phyloP scores from a whole-genome alignment of 2,797 vertebrate species.

The Rhodeus uyekii region DNA sequence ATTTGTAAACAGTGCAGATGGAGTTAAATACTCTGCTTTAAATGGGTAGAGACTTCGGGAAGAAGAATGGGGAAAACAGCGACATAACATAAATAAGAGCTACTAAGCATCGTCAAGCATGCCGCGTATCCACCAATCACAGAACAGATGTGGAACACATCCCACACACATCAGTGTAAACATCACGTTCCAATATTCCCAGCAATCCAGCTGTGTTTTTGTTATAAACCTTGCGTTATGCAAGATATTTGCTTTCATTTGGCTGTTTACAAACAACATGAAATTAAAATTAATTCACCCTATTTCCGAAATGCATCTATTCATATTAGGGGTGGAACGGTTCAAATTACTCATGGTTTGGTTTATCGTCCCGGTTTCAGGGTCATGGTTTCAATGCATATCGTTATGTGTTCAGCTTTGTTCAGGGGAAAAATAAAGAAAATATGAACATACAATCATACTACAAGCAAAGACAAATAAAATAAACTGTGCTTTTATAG shows the following conservation, averaged over 20 bases:
- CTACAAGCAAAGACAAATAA: no score
- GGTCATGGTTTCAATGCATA: no score
- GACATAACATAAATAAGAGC: constrained; percentile 24
- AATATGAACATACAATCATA: no score
- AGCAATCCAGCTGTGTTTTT: background rate
- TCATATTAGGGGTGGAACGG: background rate
- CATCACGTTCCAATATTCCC: background rate
- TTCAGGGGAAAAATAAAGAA: no score
- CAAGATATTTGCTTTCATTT: background rate
- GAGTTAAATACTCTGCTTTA: constrained; percentile 33
- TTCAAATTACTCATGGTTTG: no score
- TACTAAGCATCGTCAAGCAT: background rate
- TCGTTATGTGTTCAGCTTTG: no score
- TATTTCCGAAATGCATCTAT: background rate
- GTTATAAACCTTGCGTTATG: background rate
- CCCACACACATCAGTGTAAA: background rate
- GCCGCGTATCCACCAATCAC: background rate
- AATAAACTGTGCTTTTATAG: no score
- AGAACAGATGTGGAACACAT: background rate
- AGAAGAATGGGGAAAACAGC: background rate
- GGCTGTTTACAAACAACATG: background rate
- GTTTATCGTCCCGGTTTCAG: no score
- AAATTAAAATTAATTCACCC: background rate
- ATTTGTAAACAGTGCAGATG: constrained; percentile 24
- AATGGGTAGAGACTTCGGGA: constrained; percentile 32